Base-by-base conservation (phyloP, 2,113 vertebrate species). In the Lophura nycthemera region DNA sequence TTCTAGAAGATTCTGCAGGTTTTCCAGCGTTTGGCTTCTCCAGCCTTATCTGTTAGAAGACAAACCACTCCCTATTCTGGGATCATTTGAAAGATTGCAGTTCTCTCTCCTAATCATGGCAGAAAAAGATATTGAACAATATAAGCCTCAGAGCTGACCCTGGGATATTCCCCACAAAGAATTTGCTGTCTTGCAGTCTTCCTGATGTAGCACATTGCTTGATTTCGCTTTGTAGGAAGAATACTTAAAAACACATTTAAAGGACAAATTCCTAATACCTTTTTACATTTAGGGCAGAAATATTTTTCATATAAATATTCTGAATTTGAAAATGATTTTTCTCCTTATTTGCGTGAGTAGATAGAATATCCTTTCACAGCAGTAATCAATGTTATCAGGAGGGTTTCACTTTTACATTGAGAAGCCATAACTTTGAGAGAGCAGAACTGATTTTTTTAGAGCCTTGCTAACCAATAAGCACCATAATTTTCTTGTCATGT, bases 341-440 rank as follows among this genome's bases (percentile, higher is more conserved):
- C 32, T 83, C 38, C 69, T 86, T 86, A 76, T 95, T 87, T 86
- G 71, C 48, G 76, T 84, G 47, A 92, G 57, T 50, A 88, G 63
- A 89, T 87, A 75, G 89, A 80, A 72, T 88, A 12, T 90, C 82
- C 79, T 81, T 85, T 94, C 92, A 93, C n/a, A 74, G 19, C 25
- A 91, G 71, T 60, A 93, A 93, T 96, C 85, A 84, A 73, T 94
- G 79, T 72, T 83, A 80, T 82, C 77, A 84, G 66, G 85, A 93
- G 86, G 78, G 34, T 71, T 88, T 92, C 65, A 43, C 63, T 88
- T 90, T 83, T 71, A 5, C 65, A 45, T 50, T 42, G 12, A 67
- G 50, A 93, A 93, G 69, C 69, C 65, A 69, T 93, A 72, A 81
- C 54, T 91, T 84, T 67, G 65, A 82, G 70, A 88, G 34, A 86